Conservation (phyloP, 2,888 invertebrate species). For the Drosophila ustulata region DNA sequence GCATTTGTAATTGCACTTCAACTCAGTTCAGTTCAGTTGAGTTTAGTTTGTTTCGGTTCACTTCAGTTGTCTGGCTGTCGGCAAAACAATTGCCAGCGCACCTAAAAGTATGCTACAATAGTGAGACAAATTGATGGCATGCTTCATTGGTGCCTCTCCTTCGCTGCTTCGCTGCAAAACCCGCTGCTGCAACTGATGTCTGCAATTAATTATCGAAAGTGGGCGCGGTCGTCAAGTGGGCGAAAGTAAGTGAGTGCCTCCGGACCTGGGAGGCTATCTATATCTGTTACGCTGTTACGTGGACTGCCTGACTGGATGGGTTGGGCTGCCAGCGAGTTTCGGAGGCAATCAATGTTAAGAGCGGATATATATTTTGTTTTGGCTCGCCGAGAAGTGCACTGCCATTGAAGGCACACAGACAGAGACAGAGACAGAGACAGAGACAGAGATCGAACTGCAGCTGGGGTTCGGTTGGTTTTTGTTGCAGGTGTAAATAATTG, state of each 20-base stretch:
- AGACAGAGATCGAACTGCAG: conserved; percentile 12
- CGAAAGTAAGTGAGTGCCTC: conserved; percentile 58
- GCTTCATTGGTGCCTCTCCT: conserved; percentile 57
- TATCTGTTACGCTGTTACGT: conserved; percentile 14
- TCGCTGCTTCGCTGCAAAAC: conserved; percentile 1
- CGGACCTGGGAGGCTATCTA: conserved; percentile 39
- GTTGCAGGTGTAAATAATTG: conserved; percentile 82
- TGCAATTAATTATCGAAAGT: conserved; percentile 85
- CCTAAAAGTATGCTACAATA: conserved; percentile 60
- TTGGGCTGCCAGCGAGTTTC: conserved; percentile 46
- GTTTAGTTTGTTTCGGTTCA: conserved; percentile 14
- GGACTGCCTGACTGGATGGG: conserved; percentile 14
- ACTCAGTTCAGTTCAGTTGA: conserved; percentile 44
- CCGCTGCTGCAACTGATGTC: conserved; percentile 83
- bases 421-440: conserved; percentile 1
- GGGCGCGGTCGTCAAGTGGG: conserved; percentile 82
- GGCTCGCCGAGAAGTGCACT: conserved; percentile 69
- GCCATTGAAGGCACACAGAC: conserved; percentile 33
- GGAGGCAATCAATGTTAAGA: conserved; percentile 81
- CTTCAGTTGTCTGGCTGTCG: conserved; percentile 46
- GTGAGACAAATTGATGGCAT: conserved; percentile 82
- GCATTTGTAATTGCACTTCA: conserved; percentile 81
- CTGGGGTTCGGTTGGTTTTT: conserved; percentile 46
- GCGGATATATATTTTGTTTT: conserved; percentile 82
- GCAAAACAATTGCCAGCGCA: conserved; percentile 70